Evolutionary conservation across 2,797 vertebrate genomes (phyloP), one percentile per base, ranked within the genome.

Genomic region (Tangara arthus): DNA sequence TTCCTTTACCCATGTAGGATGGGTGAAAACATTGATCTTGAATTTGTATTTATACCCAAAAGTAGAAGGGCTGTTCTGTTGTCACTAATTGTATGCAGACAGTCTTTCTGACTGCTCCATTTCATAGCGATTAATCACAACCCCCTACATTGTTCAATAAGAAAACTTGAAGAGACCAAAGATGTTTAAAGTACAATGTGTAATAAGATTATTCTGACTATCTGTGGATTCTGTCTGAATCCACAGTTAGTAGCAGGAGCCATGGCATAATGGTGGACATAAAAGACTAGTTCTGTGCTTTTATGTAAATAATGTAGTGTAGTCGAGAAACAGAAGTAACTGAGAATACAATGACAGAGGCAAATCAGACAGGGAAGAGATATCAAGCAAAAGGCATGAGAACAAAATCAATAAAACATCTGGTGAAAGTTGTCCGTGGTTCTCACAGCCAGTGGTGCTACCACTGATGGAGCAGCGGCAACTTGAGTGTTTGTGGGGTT

Each of bases 351-450:
- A 44, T 64, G 41, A 37, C 35, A 34, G 44, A 44, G 44, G 13
- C 15, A 46, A 47, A 57, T 75, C 23, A 46, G 7, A 7, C 19
- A 53, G 19, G n/a, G 8, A 82, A 85, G 24, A 79, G 20, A 9
- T 55, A 63, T 12, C 37, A 75, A 39, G 17, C 5, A 30, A 64
- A 88, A 77, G 23, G 6, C 64, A 41, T 59, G 23, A 55, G 30
- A 66, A 30, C 15, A 71, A 60, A 66, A 52, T 1, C 5, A 85
- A 5, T 35, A 79, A 34, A 22, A 89, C 21, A 2, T 41, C 55
- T 69, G 30, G 10, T 7, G 32, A 44, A 88, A 57, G 30, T 41
- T 6, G 4, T 32, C 39, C 0, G 0, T 69, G 46, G n/a, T 39
- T 16, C 18, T 86, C 15, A 52, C 64, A 70, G 20, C 15, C 60